phyloP scores from a whole-genome alignment of 30 jellyfish, hydroid and myxozoan genomes.

The Mastigias papua region DNA sequence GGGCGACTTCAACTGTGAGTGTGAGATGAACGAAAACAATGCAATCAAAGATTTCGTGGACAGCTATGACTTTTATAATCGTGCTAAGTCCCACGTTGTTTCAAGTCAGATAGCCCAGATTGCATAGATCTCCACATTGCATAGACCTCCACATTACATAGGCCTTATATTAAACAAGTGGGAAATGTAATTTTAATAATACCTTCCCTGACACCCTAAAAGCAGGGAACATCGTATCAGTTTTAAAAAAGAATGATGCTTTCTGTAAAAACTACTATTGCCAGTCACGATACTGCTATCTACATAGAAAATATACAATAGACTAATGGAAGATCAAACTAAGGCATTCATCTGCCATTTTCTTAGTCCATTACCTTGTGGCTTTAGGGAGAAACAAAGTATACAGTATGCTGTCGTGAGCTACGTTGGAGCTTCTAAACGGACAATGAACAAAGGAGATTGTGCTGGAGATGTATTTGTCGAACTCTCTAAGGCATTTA shows the following conservation, averaged over 20 bases:
- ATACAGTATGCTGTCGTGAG: conserved; percentile 24
- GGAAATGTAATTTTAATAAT: too few species aligned
- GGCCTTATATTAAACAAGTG: too few species aligned
- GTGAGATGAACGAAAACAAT: too few species aligned
- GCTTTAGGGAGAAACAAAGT: conserved; percentile 16
- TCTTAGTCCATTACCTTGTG: conserved; percentile 10
- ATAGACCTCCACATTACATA: too few species aligned
- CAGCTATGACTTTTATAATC: too few species aligned
- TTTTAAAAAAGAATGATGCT: neutral
- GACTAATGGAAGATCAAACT: conserved; percentile 22
- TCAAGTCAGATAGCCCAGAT: too few species aligned
- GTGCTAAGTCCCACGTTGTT: too few species aligned
- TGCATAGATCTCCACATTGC: too few species aligned
- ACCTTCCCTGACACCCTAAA: neutral
- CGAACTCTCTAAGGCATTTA: conserved; percentile 29
- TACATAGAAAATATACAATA: conserved; percentile 2
- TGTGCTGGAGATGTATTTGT: neutral
- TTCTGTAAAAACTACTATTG: conserved; percentile 1
- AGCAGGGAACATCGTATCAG: neutral
- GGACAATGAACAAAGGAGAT: neutral
- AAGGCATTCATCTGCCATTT: conserved; percentile 8
- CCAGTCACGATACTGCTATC: conserved; percentile 33
- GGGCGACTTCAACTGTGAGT: too few species aligned
- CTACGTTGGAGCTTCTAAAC: neutral
- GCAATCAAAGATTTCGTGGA: too few species aligned